Evolutionary conservation across 2,113 vertebrate genomes (phyloP).

Genomic region (Rallus limicola): DNA sequence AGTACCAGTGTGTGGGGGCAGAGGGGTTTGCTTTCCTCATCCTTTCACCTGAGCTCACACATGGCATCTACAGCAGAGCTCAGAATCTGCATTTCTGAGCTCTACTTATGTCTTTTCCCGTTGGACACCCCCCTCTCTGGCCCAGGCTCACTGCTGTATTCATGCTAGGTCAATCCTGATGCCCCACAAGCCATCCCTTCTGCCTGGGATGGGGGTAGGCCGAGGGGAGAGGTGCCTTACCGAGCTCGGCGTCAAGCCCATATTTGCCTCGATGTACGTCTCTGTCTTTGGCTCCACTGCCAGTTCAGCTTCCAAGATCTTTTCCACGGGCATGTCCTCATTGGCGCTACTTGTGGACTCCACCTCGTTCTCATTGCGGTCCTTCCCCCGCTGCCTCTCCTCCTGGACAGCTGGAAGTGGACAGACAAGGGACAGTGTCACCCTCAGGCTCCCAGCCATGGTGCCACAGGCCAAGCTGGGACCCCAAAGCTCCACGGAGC

Average conservation of each 20-base stretch:
- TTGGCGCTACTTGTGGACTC: slow-evolving; percentile 92
- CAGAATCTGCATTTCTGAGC: too few relatives aligned
- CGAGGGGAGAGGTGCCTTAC: slow-evolving; percentile 76
- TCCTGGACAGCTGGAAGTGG: slow-evolving; percentile 91
- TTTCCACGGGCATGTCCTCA: slow-evolving; percentile 99
- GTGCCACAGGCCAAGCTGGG: neutral
- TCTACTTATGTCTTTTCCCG: neutral
- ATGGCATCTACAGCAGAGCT: too few relatives aligned
- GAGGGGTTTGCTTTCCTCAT: neutral
- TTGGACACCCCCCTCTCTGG: neutral
- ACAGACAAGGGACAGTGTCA: neutral
- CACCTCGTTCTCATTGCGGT: slow-evolving; percentile 91
- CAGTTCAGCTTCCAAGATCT: slow-evolving; percentile 95
- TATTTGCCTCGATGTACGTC: slow-evolving; percentile 93
- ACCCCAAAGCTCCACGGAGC: neutral
- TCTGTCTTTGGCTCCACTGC: slow-evolving; percentile 98
- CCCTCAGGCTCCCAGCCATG: fast-evolving
- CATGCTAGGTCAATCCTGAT: fast-evolving
- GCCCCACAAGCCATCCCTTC: neutral
- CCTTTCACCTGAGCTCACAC: neutral
- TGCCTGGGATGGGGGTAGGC: neutral
- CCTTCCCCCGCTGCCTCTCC: slow-evolving; percentile 95
- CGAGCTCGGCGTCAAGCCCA: slow-evolving; percentile 90
- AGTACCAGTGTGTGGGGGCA: neutral
- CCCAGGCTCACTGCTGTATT: neutral